A percentile compares a stretch with the other conserved stretches of the same genome.
Evolutionary conservation across 2,113 vertebrate genomes (phyloP).

Genomic region (Ancistrus triradiatus): DNA sequence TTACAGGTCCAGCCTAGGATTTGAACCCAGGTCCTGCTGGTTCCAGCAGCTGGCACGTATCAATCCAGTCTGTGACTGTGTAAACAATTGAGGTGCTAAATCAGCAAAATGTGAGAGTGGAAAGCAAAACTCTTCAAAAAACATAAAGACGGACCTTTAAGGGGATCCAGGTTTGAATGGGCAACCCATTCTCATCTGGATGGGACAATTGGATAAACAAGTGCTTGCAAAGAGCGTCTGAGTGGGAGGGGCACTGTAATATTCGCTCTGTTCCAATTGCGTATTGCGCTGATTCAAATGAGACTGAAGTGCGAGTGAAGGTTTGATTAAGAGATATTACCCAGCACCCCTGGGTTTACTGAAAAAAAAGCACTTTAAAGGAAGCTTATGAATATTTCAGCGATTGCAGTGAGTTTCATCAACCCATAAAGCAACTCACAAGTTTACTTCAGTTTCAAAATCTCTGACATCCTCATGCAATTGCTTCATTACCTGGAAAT

Average conservation of each 20-base stretch:
- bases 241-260: conserved; percentile 19
- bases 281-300: conserved; percentile 53
- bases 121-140: too few relatives aligned
- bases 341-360: conserved; percentile 46
- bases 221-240: not conserved
- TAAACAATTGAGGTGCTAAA: too few relatives aligned
- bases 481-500: conserved; percentile 56
- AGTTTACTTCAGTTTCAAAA: conserved; percentile 5
- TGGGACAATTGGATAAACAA: too few relatives aligned
- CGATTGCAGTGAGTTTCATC: conserved; percentile 38
- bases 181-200: too few relatives aligned
- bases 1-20: too few relatives aligned
- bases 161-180: too few relatives aligned
- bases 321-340: conserved; percentile 59
- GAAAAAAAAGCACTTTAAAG: conserved; percentile 13
- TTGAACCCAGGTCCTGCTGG: too few relatives aligned
- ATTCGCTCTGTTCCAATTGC: conserved; percentile 52
- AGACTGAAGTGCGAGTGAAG: conserved; percentile 43
- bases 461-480: conserved; percentile 44
- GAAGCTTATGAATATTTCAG: not conserved
- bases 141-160: conserved; percentile 1
- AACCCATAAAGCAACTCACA: conserved; percentile 36
- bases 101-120: too few relatives aligned
- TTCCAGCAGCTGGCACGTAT: too few relatives aligned
- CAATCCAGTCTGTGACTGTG: too few relatives aligned